Evolutionary conservation across 2,888 invertebrate species (phyloP).

Genomic region (Amphipoea oculea): DNA sequence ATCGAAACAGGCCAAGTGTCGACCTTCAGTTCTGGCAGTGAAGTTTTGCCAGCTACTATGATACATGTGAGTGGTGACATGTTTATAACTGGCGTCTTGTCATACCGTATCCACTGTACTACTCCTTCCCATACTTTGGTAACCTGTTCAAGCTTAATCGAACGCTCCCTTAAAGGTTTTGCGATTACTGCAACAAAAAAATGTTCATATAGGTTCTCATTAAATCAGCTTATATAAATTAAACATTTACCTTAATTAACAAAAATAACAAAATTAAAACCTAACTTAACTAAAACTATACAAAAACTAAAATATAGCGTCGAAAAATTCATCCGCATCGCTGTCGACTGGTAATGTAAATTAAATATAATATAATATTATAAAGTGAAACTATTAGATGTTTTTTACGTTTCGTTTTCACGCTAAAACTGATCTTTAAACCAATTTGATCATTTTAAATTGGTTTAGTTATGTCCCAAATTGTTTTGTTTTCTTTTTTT

Average conservation of each 20-base stretch:
- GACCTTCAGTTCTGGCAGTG: neutral
- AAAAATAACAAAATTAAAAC: no score
- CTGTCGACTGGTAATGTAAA: no score
- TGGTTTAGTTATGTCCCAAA: neutral
- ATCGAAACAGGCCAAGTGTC: neutral
- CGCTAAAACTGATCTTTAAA: neutral
- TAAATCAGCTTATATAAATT: neutral
- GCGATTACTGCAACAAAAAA: conserved; percentile 9
- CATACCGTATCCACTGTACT: neutral
- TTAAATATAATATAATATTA: no score
- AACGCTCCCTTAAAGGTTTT: neutral
- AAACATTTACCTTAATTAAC: no score
- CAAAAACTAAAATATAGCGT: no score
- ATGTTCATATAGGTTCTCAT: neutral
- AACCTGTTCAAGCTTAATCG: neutral
- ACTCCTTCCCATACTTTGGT: neutral
- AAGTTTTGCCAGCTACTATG: neutral
- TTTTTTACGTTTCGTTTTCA: neutral
- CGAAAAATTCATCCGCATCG: no score
- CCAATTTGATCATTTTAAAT: neutral
- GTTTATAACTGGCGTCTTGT: neutral
- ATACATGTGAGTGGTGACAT: neutral
- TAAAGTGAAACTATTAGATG: no score
- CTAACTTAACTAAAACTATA: no score
- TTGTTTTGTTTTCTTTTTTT: neutral